Evolutionary conservation across 2,797 vertebrate species (phyloP).

Genomic region (Etheostoma perlongum): DNA sequence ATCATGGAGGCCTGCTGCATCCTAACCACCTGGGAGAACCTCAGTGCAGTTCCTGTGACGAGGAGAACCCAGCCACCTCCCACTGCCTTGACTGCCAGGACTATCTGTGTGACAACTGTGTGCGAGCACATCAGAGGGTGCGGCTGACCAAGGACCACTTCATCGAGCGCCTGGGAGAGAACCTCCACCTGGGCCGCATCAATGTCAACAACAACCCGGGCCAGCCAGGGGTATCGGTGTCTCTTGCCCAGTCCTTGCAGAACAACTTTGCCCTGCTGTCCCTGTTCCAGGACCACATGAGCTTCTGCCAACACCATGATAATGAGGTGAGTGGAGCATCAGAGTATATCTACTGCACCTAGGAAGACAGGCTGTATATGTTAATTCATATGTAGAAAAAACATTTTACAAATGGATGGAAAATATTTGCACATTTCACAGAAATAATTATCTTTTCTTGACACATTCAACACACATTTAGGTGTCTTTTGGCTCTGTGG

Average conservation of each 20-base stretch:
- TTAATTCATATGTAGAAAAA: neutral
- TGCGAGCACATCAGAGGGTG: conserved; percentile 93
- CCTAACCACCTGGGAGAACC: conserved; percentile 85
- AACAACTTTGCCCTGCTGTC: conserved; percentile 90
- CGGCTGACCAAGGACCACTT: conserved; percentile 96
- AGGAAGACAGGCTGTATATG: neutral
- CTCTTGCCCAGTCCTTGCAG: conserved; percentile 82
- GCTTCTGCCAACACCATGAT: conserved; percentile 93
- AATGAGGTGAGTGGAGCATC: conserved; percentile 85
- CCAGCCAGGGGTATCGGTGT: conserved; percentile 69
- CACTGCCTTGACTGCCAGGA: conserved; percentile 96
- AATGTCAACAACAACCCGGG: conserved; percentile 67
- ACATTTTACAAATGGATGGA: no score
- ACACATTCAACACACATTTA: neutral
- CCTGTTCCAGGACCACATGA: conserved; percentile 90
- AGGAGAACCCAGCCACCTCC: conserved; percentile 91
- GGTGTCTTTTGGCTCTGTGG: neutral
- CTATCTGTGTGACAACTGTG: conserved; percentile 94
- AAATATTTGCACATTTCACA: neutral
- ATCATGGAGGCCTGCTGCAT: conserved; percentile 78
- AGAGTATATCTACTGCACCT: no score
- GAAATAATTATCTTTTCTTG: neutral
- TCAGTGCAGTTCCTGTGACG: conserved; percentile 93
- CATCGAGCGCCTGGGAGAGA: conserved; percentile 89
- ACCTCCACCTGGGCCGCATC: conserved; percentile 69